Percentiles rank a stretch among this genome's conserved stretches.
Conservation (phyloP, 2,888 invertebrate species). For the Dolichopus griseipennis region DNA sequence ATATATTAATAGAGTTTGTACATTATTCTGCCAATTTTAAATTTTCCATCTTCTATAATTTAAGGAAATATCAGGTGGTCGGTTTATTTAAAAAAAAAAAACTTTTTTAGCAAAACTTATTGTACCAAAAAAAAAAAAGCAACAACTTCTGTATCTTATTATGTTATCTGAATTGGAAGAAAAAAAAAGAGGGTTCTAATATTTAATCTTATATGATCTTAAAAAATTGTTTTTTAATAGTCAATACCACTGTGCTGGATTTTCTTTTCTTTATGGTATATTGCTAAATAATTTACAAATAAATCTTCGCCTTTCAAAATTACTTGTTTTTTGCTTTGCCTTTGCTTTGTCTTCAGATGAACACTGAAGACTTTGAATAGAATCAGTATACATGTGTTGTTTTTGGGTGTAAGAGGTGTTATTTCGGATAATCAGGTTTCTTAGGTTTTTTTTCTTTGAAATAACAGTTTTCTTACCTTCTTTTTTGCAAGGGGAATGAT, state of each 20-base stretch:
- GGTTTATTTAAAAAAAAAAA: constrained; percentile 7
- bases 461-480: no score
- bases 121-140: no score
- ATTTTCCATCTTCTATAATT: no score
- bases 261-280: background rate
- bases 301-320: constrained; percentile 11
- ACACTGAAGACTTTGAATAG: background rate
- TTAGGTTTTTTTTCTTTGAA: no score
- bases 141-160: no score
- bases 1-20: no score
- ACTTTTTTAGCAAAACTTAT: background rate
- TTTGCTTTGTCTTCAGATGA: background rate
- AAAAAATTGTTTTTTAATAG: constrained; percentile 20
- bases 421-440: no score
- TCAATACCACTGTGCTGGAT: background rate
- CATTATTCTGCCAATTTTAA: no score
- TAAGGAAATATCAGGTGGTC: constrained; percentile 20
- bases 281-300: background rate
- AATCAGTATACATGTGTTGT: background rate
- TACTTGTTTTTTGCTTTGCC: constrained; percentile 21
- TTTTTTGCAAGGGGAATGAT: no score
- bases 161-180: constrained; percentile 8
- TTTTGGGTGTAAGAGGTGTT: no score
- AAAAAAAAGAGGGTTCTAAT: constrained; percentile 18
- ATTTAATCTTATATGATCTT: constrained; percentile 21